phyloP scores from a whole-genome alignment of 2,888 invertebrate species.

The Drepana falcataria region DNA sequence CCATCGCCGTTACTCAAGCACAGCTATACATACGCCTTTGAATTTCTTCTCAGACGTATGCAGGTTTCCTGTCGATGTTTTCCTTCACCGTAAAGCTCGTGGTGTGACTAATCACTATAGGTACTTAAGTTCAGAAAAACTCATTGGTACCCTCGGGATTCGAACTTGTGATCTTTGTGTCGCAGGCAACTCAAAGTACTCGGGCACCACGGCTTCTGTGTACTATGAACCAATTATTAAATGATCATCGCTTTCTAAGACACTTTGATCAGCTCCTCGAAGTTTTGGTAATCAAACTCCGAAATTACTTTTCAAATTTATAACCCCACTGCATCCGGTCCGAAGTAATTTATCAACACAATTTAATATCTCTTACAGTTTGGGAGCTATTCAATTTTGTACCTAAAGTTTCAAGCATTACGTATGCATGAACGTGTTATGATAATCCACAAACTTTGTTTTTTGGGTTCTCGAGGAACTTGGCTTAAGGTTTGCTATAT shows the following conservation, averaged over 20 bases:
- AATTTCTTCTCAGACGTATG: too few relatives aligned
- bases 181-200: too few relatives aligned
- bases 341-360: not conserved
- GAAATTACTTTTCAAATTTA: constrained; percentile 1
- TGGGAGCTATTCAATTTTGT: not conserved
- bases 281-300: not conserved
- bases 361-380: constrained; percentile 1
- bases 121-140: too few relatives aligned
- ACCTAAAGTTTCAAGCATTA: not conserved
- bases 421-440: not conserved
- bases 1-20: too few relatives aligned
- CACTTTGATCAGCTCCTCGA: constrained; percentile 1
- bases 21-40: too few relatives aligned
- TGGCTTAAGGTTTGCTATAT: not conserved
- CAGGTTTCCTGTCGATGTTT: too few relatives aligned
- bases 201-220: too few relatives aligned
- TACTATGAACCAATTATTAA: not conserved
- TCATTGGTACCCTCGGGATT: too few relatives aligned
- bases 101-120: too few relatives aligned
- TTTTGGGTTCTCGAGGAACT: not conserved
- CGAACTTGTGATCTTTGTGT: too few relatives aligned
- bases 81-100: too few relatives aligned
- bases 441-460: not conserved
- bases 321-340: not conserved
- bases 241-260: not conserved